These are phyloP conservation scores for Sebastes minor DNA, from an alignment of 2,797 vertebrate species.

Conservation along the genomic window DNA sequence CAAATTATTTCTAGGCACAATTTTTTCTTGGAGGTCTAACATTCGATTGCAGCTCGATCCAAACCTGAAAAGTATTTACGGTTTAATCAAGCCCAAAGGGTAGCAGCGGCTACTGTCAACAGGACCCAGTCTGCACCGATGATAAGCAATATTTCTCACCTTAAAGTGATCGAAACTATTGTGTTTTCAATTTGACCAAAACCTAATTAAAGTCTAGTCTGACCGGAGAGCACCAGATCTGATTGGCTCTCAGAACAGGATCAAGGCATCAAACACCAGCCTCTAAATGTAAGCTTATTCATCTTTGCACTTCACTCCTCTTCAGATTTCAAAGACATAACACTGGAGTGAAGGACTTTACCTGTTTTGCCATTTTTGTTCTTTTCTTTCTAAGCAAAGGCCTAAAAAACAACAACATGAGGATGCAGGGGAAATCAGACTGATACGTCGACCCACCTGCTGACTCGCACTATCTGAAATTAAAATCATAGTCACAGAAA, in stretches of 20 bases:
- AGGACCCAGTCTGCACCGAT: background rate
- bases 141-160: background rate
- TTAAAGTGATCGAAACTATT: background rate
- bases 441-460: background rate
- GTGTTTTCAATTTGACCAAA: background rate
- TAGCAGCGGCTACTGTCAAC: background rate
- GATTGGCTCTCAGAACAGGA: background rate
- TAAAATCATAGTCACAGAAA: slow-evolving; percentile 20
- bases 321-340: background rate
- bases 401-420: background rate
- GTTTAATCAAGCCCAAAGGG: slow-evolving; percentile 30
- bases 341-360: background rate
- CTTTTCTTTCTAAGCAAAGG: background rate
- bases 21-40: background rate
- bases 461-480: background rate
- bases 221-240: background rate
- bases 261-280: background rate
- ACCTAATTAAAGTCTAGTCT: background rate
- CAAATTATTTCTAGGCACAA: background rate
- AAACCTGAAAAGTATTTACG: slow-evolving; percentile 3
- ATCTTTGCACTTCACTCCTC: background rate
- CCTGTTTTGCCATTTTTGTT: background rate
- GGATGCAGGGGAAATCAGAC: background rate
- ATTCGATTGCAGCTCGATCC: background rate
- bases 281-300: background rate